Percentiles rank a stretch among this genome's conserved stretches.
Conservation (phyloP, 2,888 invertebrate genomes). For the Callyntrura guangdongensis region DNA sequence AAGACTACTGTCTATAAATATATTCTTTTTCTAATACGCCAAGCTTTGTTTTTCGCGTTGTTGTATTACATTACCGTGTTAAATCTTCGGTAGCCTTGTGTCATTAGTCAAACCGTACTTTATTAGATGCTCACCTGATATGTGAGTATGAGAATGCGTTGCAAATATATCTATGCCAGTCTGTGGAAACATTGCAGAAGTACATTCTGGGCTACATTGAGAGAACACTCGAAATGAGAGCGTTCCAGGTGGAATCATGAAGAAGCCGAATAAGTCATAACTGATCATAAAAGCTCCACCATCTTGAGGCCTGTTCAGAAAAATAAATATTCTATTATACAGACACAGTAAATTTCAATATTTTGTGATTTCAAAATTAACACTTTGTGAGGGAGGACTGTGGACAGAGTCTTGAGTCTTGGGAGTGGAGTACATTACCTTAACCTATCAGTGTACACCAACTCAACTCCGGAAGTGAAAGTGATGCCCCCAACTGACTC, state of each 20-base stretch:
- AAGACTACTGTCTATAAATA: too few relatives aligned
- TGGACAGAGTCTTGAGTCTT: too few relatives aligned
- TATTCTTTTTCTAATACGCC: too few relatives aligned
- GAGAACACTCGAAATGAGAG: neutral
- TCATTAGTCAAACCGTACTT: neutral
- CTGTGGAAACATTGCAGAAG: neutral
- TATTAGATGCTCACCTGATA: neutral
- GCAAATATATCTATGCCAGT: slow-evolving; percentile 19
- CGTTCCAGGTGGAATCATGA: slow-evolving; percentile 55
- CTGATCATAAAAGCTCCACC: slow-evolving; percentile 30
- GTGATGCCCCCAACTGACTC: slow-evolving; percentile 50
- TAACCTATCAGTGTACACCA: slow-evolving; percentile 62
- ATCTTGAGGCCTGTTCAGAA: slow-evolving; percentile 35
- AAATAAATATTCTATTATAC: neutral
- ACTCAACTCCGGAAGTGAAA: slow-evolving; percentile 66
- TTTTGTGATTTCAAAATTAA: too few relatives aligned
- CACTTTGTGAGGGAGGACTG: too few relatives aligned
- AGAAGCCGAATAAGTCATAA: slow-evolving; percentile 24
- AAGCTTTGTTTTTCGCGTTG: too few relatives aligned
- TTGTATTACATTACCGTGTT: neutral
- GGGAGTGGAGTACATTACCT: slow-evolving; percentile 65
- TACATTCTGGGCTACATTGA: slow-evolving; percentile 27
- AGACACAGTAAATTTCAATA: too few relatives aligned
- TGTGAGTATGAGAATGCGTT: slow-evolving; percentile 13
- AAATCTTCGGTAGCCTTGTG: too few relatives aligned